Percentiles rank a stretch among this genome's conserved stretches.
Conservation (phyloP, 92 coral and sea anemone species). For the Micromussa lordhowensis region DNA sequence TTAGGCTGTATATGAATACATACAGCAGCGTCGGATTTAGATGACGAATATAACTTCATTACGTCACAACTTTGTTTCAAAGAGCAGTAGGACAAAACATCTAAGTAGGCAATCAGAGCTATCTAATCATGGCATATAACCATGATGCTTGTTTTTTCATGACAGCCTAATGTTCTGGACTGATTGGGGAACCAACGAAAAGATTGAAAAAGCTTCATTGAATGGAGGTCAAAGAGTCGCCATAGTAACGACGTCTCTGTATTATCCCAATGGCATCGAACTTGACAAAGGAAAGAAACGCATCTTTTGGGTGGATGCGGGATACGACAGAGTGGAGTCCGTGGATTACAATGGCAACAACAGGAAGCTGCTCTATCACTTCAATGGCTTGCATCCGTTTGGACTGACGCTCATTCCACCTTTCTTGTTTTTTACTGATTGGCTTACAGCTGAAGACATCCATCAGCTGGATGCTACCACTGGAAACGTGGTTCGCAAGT, state of each 20-base stretch:
- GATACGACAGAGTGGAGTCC: constrained; percentile 58
- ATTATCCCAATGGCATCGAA: constrained; percentile 63
- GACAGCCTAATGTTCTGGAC: constrained; percentile 70
- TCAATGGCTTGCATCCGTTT: constrained; percentile 45
- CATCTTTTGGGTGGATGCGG: constrained; percentile 66
- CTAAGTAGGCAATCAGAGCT: too few relatives aligned
- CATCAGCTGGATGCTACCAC: constrained; percentile 32
- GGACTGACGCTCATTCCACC: constrained; percentile 31
- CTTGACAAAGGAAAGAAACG: constrained; percentile 36
- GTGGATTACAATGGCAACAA: constrained; percentile 56
- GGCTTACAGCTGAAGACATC: constrained; percentile 33
- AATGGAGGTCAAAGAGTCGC: constrained; percentile 54
- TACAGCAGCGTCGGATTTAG: too few relatives aligned
- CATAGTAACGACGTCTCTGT: constrained; percentile 26
- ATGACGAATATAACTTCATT: too few relatives aligned
- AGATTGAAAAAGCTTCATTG: constrained; percentile 49
- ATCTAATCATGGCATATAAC: too few relatives aligned
- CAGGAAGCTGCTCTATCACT: constrained; percentile 20
- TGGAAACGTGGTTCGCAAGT: constrained; percentile 5
- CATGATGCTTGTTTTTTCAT: too few relatives aligned
- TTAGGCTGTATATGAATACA: too few relatives aligned
- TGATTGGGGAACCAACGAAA: constrained; percentile 62
- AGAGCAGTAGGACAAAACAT: too few relatives aligned
- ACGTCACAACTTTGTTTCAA: too few relatives aligned
- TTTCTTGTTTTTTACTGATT: constrained; percentile 56